Evolutionary conservation across 2,113 vertebrate genomes (phyloP), one percentile per base, ranked within the genome.

Genomic region (Percopsis transmontana): DNA sequence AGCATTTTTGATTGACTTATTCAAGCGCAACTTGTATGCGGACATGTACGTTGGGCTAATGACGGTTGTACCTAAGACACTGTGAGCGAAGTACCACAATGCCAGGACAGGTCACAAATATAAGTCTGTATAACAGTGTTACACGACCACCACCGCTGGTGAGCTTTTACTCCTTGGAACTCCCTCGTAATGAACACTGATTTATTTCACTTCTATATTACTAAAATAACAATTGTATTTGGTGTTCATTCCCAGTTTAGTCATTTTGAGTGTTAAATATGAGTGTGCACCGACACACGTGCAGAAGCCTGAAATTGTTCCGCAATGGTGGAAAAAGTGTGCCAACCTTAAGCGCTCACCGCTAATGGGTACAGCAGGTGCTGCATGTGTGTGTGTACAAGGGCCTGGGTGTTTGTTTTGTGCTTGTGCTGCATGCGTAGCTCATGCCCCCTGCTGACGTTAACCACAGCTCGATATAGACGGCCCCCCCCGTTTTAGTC

Each of bases 371-470:
- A 58, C 65, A 62, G 47, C 15, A 63, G 68, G 63, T 84, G 65
- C 74, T 86, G 84, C 82, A 87, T 86, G 83, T 70, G 68, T n/a
- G 74, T 85, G 83, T 85, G 70, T 77, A 71, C 44, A 70, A 50
- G 64, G 79, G 78, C 48, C 53, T 76, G 62, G 71, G 68, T 62
- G 59, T 74, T 53, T 15, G 33, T 48, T 47, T 61, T 80, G 72
- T 70, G 87, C 81, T 88, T 88, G 70, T 85, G 81, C 79, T 87
- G 89, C 89, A 87, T 90, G 84, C 75, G 56, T 68, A 84, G 84
- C 87, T 87, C 45, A 80, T 13, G 68, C 61, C 85, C 81, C 77
- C 83, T 63, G 83, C 85, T 82, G 71, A 82, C 70, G 73, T 81
- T 78, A 74, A 79, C 70, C 77, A 68, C 54, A 2, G 74, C 82